Base-by-base conservation (phyloP, 2,888 invertebrate genomes). In the Drosophila kambysellisi region DNA sequence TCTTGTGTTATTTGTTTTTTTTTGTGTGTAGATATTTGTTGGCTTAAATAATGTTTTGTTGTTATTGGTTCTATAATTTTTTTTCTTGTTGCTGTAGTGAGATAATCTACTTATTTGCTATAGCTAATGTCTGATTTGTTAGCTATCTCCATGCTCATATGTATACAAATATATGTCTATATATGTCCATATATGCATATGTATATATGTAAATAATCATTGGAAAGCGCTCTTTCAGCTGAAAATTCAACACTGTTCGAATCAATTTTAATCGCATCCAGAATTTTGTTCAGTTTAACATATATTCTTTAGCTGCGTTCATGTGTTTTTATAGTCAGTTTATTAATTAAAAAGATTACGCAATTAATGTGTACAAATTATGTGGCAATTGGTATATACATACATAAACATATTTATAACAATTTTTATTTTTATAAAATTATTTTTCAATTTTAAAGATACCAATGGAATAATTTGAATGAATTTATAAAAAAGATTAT, bases 101-200 rank as follows among this genome's bases (percentile, higher is more conserved):
- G 56, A 51, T 71, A 46, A 37, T 56, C 72, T 56, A 71, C 43
- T 54, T 57, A 68, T 43, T 37, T 37, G 35, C 17, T 65, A 46
- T 51, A 30, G 50, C 35, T 51, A 76, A 29, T 61, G 48, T 67
- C 50, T 48, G 52, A 58, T 69, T 70, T 66, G 59, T 82, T 82
- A 73, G 83, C 70, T 82, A 70, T 29, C 51, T 74, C 66, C 51
- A 39, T 66, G 8, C 50, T 58, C 15, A 37, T 63, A 35, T 39
- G 12, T 66, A 46, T 68, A 30, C 70, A 54, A 63, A 37, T 66
- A 48, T 63, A 41, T 61, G 56, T 84, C 37, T 53, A 57, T 56
- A 67, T 51, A 57, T 60, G 53, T 37, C 15, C 12, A 12, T 35
- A 35, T 74, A 15, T 56, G 12, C 17, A 48, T 29, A 25, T 37